Base-by-base conservation (phyloP, 1,140 invertebrate genomes). In the Zaprionus vittiger region DNA sequence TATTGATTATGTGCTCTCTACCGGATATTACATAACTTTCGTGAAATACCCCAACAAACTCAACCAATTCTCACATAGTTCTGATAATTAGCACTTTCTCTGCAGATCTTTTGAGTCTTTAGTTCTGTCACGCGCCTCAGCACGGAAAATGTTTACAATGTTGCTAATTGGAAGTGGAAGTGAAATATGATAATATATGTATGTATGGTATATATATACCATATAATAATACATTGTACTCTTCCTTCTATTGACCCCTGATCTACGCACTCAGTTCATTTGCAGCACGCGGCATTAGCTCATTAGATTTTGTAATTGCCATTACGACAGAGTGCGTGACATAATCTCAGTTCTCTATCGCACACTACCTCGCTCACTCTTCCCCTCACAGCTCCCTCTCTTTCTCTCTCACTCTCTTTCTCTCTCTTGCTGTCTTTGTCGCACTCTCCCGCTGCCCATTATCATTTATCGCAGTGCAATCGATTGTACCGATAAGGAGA, bases 251-350 rank as follows among this genome's bases (percentile, higher is more conserved):
- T 17, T 56, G 54, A 52, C 47, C 47, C 20, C 2, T 52, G 11
- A 52, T 20, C 20, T 44, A 15, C 4, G n/a, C 17, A 22, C 9
- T n/a, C 17, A 24, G 47, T 52, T 52, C 47, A 20, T 52, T 52
- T 52, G n/a, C 20, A 12, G 20, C 47, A 17, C 2, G 11, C 4
- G 11, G 12, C 9, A 70, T 75, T 75, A 63, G 60, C 54, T 38
- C 83, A 86, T 83, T 77, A 69, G 84, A 80, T 86, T 86, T 86
- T 86, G 84, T 89, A 86, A 86, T 74, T 72, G 56, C 72, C 79
- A 86, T 89, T 86, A 73, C 81, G 65, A 20, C 68, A 64, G 34
- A 24, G 31, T n/a, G 31, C 31, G 63, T 86, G 83, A 86, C 83
- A 86, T 86, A 86, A 86, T 83, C 73, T 15, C 60, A 31, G 15